These are phyloP conservation scores for Brachyhypopomus occidentalis DNA, from an alignment of 2,113 vertebrate species.

Conservation along the genomic window DNA sequence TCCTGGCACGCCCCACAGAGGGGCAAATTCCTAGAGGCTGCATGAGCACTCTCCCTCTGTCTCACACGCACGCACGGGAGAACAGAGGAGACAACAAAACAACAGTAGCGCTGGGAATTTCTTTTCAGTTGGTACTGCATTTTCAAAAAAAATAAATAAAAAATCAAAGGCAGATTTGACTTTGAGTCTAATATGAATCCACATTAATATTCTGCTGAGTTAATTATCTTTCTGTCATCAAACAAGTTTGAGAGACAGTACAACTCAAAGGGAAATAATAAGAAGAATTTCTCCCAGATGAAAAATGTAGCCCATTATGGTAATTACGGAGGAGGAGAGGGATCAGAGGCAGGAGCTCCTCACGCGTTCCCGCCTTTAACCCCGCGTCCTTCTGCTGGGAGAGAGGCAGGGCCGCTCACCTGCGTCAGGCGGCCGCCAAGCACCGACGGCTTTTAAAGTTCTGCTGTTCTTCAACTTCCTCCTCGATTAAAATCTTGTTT, in stretches of 20 bases:
- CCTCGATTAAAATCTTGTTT: no score
- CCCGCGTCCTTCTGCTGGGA: background rate
- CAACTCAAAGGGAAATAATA: conserved; percentile 28
- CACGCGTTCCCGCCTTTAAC: conserved; percentile 15
- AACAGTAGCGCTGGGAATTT: background rate
- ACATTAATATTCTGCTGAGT: conserved; percentile 15
- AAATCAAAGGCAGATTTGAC: background rate
- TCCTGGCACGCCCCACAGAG: conserved; percentile 47
- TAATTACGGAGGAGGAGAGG: conserved; percentile 33
- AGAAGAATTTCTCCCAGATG: conserved; percentile 34
- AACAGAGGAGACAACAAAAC: conserved; percentile 17
- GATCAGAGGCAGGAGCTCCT: conserved; percentile 23
- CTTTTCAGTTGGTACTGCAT: background rate
- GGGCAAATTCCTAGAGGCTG: conserved; percentile 46
- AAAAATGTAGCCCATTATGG: conserved; percentile 41
- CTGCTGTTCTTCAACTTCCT: background rate
- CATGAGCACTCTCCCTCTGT: conserved; percentile 3
- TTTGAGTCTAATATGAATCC: conserved; percentile 7
- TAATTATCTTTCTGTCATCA: conserved; percentile 31
- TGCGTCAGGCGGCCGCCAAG: background rate
- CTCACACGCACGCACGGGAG: conserved; percentile 22
- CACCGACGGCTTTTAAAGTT: background rate
- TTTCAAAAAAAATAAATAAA: background rate
- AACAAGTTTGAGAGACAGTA: conserved; percentile 33
- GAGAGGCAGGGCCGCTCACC: background rate